phyloP scores from a whole-genome alignment of 2,888 invertebrate species.

The Caenorhabditis sulstoni region DNA sequence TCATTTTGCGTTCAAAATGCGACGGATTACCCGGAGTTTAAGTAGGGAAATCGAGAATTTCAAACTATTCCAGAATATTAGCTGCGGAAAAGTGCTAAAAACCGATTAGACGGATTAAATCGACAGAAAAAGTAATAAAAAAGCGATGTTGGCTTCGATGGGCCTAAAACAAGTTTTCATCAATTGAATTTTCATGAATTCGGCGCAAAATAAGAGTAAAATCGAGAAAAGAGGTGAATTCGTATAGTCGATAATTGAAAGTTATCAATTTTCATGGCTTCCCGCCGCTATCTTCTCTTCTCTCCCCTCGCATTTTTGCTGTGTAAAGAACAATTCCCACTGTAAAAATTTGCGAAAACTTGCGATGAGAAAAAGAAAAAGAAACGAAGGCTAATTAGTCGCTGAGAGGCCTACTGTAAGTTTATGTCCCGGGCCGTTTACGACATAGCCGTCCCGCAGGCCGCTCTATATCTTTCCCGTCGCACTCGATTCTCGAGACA shows the following conservation, averaged over 20 bases:
- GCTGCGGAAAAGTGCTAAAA: neutral
- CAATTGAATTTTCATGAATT: too few species aligned
- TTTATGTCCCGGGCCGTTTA: conserved; percentile 1
- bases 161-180: too few species aligned
- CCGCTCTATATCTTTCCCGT: neutral
- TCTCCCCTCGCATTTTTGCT: neutral
- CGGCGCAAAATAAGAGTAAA: neutral
- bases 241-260: neutral
- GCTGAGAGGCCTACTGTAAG: conserved; percentile 1
- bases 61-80: neutral
- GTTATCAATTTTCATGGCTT: neutral
- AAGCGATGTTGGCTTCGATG: neutral
- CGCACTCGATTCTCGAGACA: neutral
- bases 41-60: conserved; percentile 7
- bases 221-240: neutral
- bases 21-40: conserved; percentile 5
- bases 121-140: neutral
- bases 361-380: conserved; percentile 4
- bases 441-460: conserved; percentile 1
- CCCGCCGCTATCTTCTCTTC: neutral
- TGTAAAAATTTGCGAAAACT: neutral
- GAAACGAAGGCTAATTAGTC: neutral
- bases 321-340: neutral
- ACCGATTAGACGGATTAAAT: conserved; percentile 2
- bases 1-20: conserved; percentile 13